Evolutionary conservation across 1,140 invertebrate species (phyloP).

Genomic region (Bombus haemorrhoidalis): DNA sequence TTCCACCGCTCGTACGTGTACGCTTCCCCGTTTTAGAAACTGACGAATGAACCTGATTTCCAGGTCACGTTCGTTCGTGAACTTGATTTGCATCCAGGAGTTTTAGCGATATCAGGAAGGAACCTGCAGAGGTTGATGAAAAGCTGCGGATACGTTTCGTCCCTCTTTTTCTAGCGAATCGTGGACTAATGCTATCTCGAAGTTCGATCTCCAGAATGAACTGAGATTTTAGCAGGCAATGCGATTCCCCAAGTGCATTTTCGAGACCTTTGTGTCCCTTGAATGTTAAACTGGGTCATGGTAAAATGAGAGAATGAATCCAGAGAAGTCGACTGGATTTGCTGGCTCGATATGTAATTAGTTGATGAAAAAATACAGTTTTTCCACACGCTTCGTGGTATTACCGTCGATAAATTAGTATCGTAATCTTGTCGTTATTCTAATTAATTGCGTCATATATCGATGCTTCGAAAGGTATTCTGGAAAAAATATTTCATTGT

Average conservation of each 20-base stretch:
- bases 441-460: too few relatives aligned
- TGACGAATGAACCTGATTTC: conserved; percentile 39
- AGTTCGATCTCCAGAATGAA: background rate
- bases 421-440: background rate
- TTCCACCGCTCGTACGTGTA: background rate
- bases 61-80: conserved; percentile 40
- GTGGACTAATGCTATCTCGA: conserved; percentile 3
- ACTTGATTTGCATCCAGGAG: conserved; percentile 52
- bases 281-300: background rate
- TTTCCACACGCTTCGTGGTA: background rate
- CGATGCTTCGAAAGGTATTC: too few relatives aligned
- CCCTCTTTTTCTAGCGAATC: background rate
- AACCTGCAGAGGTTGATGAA: background rate
- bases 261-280: background rate
- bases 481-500: too few relatives aligned
- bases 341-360: background rate
- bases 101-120: conserved; percentile 4
- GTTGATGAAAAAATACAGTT: background rate
- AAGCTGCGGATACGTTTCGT: background rate
- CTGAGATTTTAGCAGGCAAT: background rate
- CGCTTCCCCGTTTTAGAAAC: background rate
- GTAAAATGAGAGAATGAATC: background rate
- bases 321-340: background rate
- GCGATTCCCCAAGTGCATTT: conserved; percentile 2
- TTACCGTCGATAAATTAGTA: background rate